Conservation (phyloP, 2,113 vertebrate species). For the Cyphomyrus plagiostoma region DNA sequence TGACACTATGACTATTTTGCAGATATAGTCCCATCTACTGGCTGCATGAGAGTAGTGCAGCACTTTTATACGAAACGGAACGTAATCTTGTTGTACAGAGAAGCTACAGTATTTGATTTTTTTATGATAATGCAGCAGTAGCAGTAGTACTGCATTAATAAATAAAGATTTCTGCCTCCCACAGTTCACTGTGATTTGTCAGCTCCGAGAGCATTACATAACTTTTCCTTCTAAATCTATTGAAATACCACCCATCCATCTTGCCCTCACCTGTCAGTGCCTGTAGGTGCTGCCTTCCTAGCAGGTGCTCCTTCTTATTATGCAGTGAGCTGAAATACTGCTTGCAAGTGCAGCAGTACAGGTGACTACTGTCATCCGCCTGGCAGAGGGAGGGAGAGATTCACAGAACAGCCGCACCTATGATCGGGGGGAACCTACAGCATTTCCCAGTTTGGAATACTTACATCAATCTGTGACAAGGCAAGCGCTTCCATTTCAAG, state of each 20-base stretch:
- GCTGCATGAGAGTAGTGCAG: constrained; percentile 8
- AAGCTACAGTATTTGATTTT: neutral
- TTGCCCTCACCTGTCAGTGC: constrained; percentile 28
- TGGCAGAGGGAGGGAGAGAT: constrained; percentile 4
- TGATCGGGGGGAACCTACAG: neutral
- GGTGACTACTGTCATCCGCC: neutral
- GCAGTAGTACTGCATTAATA: neutral
- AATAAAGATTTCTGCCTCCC: neutral
- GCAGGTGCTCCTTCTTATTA: constrained; percentile 34
- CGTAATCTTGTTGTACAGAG: neutral
- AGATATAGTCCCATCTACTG: constrained; percentile 45
- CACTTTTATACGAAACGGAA: neutral
- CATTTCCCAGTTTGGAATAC: neutral
- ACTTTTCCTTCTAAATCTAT: neutral
- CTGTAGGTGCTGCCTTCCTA: constrained; percentile 30
- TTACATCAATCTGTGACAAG: constrained; percentile 23
- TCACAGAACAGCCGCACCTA: neutral
- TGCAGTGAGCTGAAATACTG: constrained; percentile 26
- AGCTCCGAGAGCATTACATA: neutral
- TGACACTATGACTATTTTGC: neutral
- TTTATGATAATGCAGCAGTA: neutral
- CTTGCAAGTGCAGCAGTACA: constrained; percentile 28
- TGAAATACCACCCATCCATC: neutral
- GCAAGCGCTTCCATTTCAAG: constrained; percentile 19
- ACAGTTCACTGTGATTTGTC: neutral